phyloP scores from a whole-genome alignment of 2,888 invertebrate genomes.

The Nemotelus nigrinus region DNA sequence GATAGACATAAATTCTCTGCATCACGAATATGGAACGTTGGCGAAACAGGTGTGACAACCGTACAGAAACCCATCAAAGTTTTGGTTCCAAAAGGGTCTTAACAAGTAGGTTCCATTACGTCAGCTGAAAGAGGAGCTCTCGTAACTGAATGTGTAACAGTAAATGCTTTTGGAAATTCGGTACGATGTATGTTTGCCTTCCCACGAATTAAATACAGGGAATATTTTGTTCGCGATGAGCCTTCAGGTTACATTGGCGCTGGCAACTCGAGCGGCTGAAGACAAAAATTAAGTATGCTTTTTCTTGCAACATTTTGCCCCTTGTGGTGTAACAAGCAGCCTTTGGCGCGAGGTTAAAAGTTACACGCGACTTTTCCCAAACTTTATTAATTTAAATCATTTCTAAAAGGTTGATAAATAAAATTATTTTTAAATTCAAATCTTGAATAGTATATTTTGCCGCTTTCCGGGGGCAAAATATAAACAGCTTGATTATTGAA shows the following conservation, averaged over 20 bases:
- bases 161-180: slow-evolving; percentile 56
- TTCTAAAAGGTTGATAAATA: neutral
- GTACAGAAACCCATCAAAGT: slow-evolving; percentile 55
- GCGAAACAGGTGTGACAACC: slow-evolving; percentile 55
- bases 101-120: slow-evolving; percentile 58
- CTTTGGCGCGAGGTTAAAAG: neutral
- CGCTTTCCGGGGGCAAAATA: too few species aligned
- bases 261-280: slow-evolving; percentile 57
- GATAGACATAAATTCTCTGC: slow-evolving; percentile 52
- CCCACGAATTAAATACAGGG: slow-evolving; percentile 49
- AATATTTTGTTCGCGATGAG: slow-evolving; percentile 53
- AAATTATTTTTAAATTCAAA: neutral
- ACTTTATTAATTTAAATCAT: neutral
- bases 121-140: slow-evolving; percentile 58
- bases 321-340: neutral
- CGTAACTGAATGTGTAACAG: slow-evolving; percentile 56
- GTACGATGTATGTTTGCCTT: slow-evolving; percentile 60
- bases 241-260: slow-evolving; percentile 57
- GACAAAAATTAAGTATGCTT: neutral
- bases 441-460: neutral
- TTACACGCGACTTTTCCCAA: neutral
- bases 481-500: too few species aligned
- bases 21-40: slow-evolving; percentile 54
- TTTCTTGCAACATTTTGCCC: neutral
- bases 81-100: slow-evolving; percentile 53